Conservation (phyloP, 2,113 vertebrate genomes). For the Chaetops frenatus region DNA sequence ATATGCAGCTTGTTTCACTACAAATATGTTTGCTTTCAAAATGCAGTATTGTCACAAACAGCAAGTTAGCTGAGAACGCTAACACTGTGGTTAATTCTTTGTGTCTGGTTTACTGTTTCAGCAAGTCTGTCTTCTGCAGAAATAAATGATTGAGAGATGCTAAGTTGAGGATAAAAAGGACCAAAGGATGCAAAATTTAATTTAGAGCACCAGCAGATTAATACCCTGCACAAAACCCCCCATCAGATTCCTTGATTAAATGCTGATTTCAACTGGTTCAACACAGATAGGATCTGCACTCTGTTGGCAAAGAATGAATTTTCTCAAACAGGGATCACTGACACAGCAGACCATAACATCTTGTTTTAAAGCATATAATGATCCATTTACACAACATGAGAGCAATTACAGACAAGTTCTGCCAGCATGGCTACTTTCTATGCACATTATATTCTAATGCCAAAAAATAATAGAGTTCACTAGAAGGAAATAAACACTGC, state of each 20-base stretch:
- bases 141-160: background rate
- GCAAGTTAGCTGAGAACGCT: background rate
- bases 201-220: background rate
- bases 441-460: background rate
- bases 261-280: background rate
- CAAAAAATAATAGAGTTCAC: background rate
- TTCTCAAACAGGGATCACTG: background rate
- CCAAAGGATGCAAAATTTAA: background rate
- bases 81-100: background rate
- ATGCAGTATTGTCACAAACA: background rate
- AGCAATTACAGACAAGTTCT: background rate
- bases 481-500: background rate
- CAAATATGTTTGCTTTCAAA: background rate
- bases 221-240: accelerated
- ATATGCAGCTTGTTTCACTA: background rate
- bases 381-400: background rate
- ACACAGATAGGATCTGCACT: background rate
- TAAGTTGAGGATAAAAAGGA: background rate
- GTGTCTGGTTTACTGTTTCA: background rate
- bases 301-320: background rate
- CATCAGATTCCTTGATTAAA: background rate
- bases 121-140: background rate
- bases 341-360: background rate
- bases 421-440: background rate
- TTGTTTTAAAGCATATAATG: background rate